These are phyloP conservation scores for Acronicta alni DNA, from an alignment of 2,888 invertebrate genomes.

Conservation along the genomic window DNA sequence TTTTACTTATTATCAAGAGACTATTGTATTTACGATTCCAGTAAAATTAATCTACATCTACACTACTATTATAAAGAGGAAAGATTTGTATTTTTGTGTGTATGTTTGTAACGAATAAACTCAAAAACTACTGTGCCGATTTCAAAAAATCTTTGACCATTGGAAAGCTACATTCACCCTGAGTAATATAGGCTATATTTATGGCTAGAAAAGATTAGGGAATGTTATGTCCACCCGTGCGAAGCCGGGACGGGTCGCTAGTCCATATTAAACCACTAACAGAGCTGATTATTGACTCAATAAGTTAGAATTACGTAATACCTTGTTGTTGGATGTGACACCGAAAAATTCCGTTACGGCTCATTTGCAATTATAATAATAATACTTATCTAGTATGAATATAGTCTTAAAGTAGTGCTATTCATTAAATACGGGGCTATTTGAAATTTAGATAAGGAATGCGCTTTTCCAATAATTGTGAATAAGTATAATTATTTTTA, in stretches of 20 bases:
- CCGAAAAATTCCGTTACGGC: constrained; percentile 26
- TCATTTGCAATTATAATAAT: constrained; percentile 15
- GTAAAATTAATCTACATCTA: constrained; percentile 11
- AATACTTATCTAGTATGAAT: constrained; percentile 5
- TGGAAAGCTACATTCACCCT: no score
- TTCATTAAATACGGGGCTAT: not conserved
- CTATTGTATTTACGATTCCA: constrained; percentile 10
- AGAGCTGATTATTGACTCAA: constrained; percentile 28
- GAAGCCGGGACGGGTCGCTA: no score
- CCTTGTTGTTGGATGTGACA: not conserved
- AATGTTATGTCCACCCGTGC: no score
- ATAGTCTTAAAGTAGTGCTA: not conserved
- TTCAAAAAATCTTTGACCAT: no score
- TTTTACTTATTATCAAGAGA: constrained; percentile 15
- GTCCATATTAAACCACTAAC: not conserved
- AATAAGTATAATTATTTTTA: no score
- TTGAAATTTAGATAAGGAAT: not conserved
- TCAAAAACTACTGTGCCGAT: no score
- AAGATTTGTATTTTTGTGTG: no score
- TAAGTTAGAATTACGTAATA: constrained; percentile 24
- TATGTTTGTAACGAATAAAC: no score
- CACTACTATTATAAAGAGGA: no score
- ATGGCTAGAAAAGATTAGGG: no score
- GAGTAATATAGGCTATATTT: no score
- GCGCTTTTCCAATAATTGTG: no score